These are phyloP conservation scores for Galeopterus variegatus DNA, from an alignment of 2,113 vertebrate species.

Conservation along the genomic window DNA sequence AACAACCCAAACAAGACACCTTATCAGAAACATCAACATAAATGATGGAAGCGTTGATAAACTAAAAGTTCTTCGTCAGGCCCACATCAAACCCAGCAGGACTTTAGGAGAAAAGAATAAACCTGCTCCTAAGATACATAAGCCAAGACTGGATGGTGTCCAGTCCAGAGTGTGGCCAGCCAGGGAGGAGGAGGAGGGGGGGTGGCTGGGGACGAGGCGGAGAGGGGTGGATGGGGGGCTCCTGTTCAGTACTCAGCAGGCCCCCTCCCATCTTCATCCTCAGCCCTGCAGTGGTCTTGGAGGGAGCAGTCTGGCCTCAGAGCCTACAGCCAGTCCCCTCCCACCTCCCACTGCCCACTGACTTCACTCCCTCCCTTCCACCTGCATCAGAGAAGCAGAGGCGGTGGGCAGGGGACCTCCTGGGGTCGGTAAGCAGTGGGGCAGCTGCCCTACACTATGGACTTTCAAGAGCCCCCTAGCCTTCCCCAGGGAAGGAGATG, in stretches of 20 bases:
- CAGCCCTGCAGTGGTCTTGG: not conserved
- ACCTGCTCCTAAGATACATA: too few species aligned
- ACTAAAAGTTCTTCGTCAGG: not conserved
- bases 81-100: not conserved
- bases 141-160: not conserved
- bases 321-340: not conserved
- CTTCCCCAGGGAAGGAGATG: not conserved
- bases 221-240: not conserved
- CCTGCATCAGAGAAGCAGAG: not conserved
- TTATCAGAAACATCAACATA: fast-evolving
- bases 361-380: not conserved
- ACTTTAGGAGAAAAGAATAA: not conserved
- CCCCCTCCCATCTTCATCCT: not conserved
- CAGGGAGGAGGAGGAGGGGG: fast-evolving
- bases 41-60: not conserved
- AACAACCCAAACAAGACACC: not conserved
- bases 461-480: not conserved
- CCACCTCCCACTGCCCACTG: not conserved
- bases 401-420: not conserved
- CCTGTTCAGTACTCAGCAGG: not conserved
- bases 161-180: fast-evolving
- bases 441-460: not conserved
- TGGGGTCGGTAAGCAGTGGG: not conserved
- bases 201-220: too few species aligned
- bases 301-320: not conserved